Base-by-base conservation (phyloP, 2,888 invertebrate species). In the Uloborus plumipes region DNA sequence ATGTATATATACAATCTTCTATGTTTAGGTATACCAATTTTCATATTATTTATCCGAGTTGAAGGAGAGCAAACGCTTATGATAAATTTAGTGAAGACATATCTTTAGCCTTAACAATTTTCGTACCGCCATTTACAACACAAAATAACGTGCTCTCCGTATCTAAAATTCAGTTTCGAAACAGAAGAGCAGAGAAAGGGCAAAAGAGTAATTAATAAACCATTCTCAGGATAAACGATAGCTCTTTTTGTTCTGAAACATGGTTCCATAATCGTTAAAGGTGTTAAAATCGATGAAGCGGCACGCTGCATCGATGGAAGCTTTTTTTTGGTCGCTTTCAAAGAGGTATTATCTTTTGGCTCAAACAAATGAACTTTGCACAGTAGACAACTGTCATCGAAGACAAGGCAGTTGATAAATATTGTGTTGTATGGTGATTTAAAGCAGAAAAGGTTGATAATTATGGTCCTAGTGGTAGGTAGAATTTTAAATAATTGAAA, bases 161-260 rank as follows among this genome's bases (percentile, higher is more conserved):
- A 61, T 61, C 31, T 61, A 53, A 58, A 58, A 55, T 39, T 55
- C n/a, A 61, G 49, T 31, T 31, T 9, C n/a, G 20, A 61, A 65
- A 61, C 61, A 20, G 50, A 70, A 59, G n/a, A 51, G n/a, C 62
- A 58, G 14, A 69, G 55, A 80, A 80, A 65, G 50, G 69, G 26
- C 65, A 72, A 78, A 62, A 69, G 55, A 74, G 69, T 81, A 81
- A 81, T 81, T 81, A 81, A 81, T 81, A 81, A 81, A 74, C 80
- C 80, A 81, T 81, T 81, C 62, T 64, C 39, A 64, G 39, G 39
- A 11, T 39, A 39, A 39, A 39, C 39, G 39, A 39, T 39, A 39
- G 39, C 11, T 39, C 39, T 39, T 39, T 39, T 39, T 39, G 39
- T 39, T 39, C 39, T 39, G 39, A 39, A 39, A 39, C 39, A 39